These are phyloP conservation scores for Anoncus sp. DNA, from an alignment of 2,888 invertebrate genomes.

Conservation along the genomic window DNA sequence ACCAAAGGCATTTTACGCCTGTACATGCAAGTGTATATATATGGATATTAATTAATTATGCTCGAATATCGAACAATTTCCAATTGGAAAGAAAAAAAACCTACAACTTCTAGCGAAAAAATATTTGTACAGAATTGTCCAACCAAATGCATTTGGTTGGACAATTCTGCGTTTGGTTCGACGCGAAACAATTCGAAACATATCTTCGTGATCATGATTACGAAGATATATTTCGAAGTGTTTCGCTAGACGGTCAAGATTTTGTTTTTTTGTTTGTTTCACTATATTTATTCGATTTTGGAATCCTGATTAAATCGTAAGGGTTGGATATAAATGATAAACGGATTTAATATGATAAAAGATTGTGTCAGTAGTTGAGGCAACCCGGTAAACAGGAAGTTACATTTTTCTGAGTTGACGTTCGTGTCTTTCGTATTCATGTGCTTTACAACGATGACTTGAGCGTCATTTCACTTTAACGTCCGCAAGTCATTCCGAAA, in stretches of 20 bases:
- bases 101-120: too few species aligned
- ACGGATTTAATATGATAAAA: constrained; percentile 8
- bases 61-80: too few species aligned
- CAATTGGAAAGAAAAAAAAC: background rate
- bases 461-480: constrained; percentile 30
- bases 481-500: constrained; percentile 25
- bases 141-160: too few species aligned
- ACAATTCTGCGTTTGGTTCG: too few species aligned
- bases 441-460: constrained; percentile 17
- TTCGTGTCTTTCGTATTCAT: constrained; percentile 7
- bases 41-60: too few species aligned
- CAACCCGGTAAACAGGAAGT: constrained; percentile 41
- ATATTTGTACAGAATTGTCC: too few species aligned
- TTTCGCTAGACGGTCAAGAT: too few species aligned
- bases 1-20: background rate
- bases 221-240: too few species aligned
- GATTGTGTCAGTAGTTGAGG: background rate
- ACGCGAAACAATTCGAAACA: too few species aligned
- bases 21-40: too few species aligned
- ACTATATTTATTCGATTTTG: too few species aligned
- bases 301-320: background rate
- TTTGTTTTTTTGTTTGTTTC: background rate
- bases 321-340: background rate
- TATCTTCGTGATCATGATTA: too few species aligned
- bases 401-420: constrained; percentile 10